Percentiles rank a stretch among this genome's conserved stretches.
Evolutionary conservation across 2,797 vertebrate species (phyloP).

Genomic region (Neostethus bicornis): DNA sequence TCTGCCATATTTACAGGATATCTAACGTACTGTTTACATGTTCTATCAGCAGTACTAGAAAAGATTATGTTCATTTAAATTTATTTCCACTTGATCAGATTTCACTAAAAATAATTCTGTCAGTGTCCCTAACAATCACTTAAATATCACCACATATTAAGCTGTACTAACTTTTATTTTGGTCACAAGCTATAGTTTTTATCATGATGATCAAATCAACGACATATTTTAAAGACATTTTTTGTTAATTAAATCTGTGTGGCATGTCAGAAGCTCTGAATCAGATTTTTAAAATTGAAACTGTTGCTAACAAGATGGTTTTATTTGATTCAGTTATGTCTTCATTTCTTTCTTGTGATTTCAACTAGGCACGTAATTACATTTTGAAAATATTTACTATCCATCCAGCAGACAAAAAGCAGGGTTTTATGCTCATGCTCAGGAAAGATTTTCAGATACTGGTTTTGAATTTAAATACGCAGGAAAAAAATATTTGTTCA

Average conservation of each 20-base stretch:
- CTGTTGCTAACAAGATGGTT: not conserved
- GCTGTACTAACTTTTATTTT: not conserved
- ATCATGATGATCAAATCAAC: not conserved
- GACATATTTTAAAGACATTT: not conserved
- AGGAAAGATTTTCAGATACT: not conserved
- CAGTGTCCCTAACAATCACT: not conserved
- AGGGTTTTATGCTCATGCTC: not conserved
- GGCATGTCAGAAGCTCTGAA: not conserved
- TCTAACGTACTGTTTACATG: too few relatives aligned
- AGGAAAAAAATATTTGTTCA: too few relatives aligned
- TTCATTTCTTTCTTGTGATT: slow-evolving; percentile 38
- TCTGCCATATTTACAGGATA: too few relatives aligned
- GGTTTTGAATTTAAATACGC: not conserved
- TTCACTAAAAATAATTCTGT: not conserved
- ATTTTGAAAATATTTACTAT: slow-evolving; percentile 19
- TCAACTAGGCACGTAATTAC: slow-evolving; percentile 20
- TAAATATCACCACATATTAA: not conserved
- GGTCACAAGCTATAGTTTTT: slow-evolving; percentile 2
- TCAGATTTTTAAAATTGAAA: not conserved
- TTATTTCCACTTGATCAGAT: not conserved
- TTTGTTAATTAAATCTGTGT: slow-evolving; percentile 4
- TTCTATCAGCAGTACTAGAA: too few relatives aligned
- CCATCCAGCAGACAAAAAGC: not conserved
- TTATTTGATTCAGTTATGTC: slow-evolving; percentile 3
- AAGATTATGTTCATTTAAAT: not conserved